These are phyloP conservation scores for Druon quercuslanigerum DNA, from an alignment of 1,140 invertebrate genomes.

Conservation along the genomic window DNA sequence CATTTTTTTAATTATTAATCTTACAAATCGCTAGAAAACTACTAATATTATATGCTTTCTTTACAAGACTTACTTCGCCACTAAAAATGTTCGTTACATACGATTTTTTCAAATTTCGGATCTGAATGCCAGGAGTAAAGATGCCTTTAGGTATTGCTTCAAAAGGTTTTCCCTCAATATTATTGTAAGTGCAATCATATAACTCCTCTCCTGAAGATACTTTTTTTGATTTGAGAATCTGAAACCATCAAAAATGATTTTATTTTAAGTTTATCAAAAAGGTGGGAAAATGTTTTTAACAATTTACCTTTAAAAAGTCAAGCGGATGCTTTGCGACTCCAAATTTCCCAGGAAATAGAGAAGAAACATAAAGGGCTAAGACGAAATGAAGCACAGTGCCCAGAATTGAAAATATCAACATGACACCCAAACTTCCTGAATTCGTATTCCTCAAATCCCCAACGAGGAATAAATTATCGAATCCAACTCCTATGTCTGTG, in stretches of 20 bases:
- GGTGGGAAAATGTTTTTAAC: too few relatives aligned
- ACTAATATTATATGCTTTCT: neutral
- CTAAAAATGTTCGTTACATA: conserved; percentile 60
- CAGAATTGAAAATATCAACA: conserved; percentile 73
- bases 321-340: conserved; percentile 76
- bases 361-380: conserved; percentile 75
- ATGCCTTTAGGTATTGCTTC: conserved; percentile 55
- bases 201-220: conserved; percentile 55
- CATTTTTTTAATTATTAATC: conserved; percentile 14
- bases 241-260: conserved; percentile 32
- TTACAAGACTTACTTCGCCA: conserved; percentile 55
- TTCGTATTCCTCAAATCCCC: conserved; percentile 76
- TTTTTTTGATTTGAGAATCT: conserved; percentile 66
- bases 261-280: neutral
- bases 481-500: conserved; percentile 77
- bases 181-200: conserved; percentile 52
- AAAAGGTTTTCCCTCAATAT: conserved; percentile 59
- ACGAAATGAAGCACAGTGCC: conserved; percentile 72
- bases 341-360: conserved; percentile 75
- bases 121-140: conserved; percentile 66
- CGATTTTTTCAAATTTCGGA: conserved; percentile 68
- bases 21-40: neutral
- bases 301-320: conserved; percentile 73
- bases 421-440: conserved; percentile 68
- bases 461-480: conserved; percentile 74